Conservation (phyloP, 1,140 invertebrate species). For the Anagrus nilaparvatae region DNA sequence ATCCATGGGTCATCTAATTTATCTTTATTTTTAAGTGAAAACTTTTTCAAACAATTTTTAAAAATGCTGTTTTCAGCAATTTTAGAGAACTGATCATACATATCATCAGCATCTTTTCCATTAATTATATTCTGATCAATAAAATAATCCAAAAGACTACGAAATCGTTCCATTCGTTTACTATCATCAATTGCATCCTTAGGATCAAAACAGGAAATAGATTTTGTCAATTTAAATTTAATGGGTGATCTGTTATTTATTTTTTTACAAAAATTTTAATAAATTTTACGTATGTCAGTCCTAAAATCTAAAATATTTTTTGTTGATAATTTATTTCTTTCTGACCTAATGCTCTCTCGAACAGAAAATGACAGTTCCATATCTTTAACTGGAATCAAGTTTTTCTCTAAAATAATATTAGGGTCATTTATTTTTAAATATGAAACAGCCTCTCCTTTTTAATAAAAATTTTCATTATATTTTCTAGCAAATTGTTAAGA, state of each 20-base stretch:
- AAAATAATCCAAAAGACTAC: too few species aligned
- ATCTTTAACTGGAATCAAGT: slow-evolving; percentile 4
- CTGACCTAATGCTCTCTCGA: slow-evolving; percentile 9
- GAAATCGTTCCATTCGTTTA: too few species aligned
- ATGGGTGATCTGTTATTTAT: slow-evolving; percentile 7
- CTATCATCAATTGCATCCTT: too few species aligned
- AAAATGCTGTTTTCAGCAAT: too few species aligned
- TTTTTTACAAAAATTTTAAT: slow-evolving; percentile 9
- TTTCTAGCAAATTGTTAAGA: slow-evolving; percentile 4
- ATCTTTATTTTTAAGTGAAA: too few species aligned
- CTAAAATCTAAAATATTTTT: slow-evolving; percentile 12
- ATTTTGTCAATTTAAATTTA: slow-evolving; percentile 5
- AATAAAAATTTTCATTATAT: slow-evolving; percentile 10
- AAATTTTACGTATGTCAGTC: slow-evolving; percentile 7
- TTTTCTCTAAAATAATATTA: slow-evolving; percentile 6
- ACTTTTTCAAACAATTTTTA: too few species aligned
- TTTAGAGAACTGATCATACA: too few species aligned
- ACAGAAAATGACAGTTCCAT: slow-evolving; percentile 9
- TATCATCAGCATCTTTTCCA: too few species aligned
- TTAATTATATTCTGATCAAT: too few species aligned
- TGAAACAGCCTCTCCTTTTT: slow-evolving; percentile 3
- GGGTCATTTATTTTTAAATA: neutral
- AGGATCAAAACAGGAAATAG: slow-evolving; percentile 13
- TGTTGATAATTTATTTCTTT: slow-evolving; percentile 3
- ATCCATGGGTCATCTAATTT: slow-evolving; percentile 14